Evolutionary conservation across 1,140 invertebrate genomes (phyloP).

Genomic region (Zaprionus tsacasi): DNA sequence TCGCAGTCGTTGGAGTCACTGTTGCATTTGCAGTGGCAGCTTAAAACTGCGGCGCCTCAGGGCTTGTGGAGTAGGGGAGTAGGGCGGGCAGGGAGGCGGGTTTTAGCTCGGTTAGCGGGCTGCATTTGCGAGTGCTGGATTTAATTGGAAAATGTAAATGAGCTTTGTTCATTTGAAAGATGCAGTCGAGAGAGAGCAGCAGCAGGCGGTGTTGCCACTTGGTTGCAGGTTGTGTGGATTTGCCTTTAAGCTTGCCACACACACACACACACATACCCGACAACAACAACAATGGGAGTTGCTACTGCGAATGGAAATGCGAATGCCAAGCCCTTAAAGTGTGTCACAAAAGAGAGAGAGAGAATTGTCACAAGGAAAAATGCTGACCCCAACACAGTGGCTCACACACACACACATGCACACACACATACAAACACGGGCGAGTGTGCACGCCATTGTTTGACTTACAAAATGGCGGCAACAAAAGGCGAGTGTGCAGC

Average conservation of each 20-base stretch:
- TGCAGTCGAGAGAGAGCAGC: slow-evolving; percentile 64
- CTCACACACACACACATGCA: slow-evolving; percentile 18
- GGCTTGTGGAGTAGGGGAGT: slow-evolving; percentile 16
- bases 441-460: slow-evolving; percentile 64
- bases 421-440: slow-evolving; percentile 31
- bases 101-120: neutral
- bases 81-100: neutral
- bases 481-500: slow-evolving; percentile 67
- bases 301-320: slow-evolving; percentile 22
- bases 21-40: slow-evolving; percentile 25
- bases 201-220: slow-evolving; percentile 53
- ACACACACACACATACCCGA: slow-evolving; percentile 9
- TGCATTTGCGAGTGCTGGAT: slow-evolving; percentile 59
- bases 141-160: slow-evolving; percentile 83
- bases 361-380: slow-evolving; percentile 63
- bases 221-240: slow-evolving; percentile 61
- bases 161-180: slow-evolving; percentile 82
- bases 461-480: slow-evolving; percentile 78
- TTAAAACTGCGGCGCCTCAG: slow-evolving; percentile 10
- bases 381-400: slow-evolving; percentile 56
- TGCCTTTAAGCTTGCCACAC: slow-evolving; percentile 67
- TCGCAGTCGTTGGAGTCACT: neutral
- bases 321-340: slow-evolving; percentile 68
- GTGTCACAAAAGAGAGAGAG: slow-evolving; percentile 65
- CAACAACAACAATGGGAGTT: slow-evolving; percentile 19